Evolutionary conservation across 2,888 invertebrate species (phyloP), one percentile per base, ranked within the genome.

Genomic region (Acholoe squamosa): DNA sequence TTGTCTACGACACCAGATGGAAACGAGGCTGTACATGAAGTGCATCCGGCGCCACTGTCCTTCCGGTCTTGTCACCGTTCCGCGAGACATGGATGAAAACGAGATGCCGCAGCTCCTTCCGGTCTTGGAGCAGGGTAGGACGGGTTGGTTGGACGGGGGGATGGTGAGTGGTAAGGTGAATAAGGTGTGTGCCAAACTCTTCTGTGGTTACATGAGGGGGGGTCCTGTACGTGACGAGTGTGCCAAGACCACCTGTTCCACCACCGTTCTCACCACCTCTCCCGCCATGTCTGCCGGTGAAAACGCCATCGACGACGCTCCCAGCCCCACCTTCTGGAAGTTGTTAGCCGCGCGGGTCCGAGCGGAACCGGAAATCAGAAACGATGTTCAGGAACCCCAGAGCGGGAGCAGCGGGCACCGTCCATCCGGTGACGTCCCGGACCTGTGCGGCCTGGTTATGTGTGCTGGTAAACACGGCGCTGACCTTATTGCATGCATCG

Each of bases 21-120:
- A 51, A 22, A 34, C 67, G 22, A 10, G 25, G 22, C 43, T 51
- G 22, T 91, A 91, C 90, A 56, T 84, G 71, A 67, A 90, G 51
- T 91, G 91, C 76, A 51, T 91, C 31, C 52, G 54, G 28, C 71
- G 84, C 5, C 86, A 56, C 91, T 91, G 91, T 77, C 91, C 84
- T 34, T 34, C 76, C 31, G 90, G 90, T 33, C 54, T 91, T 7
- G 61, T 91, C 19, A 76, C 61, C 33, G 67, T 90, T 12, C 91
- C 91, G 22, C 90, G 91, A 7, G 91, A 91, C 56, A 43, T 91
- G 61, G 89, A 91, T 31, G 14, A 22, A 1, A 54, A 86, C 31
- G 43, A 43, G 34, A 19, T 19, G 77, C 77, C 31, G 31, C 25
- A 19, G 16, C 34, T 16, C 25, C 25, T 19, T 33, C 77, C 34